Base-by-base conservation (phyloP, 2,888 invertebrate species). In the Strigamia crassipes region DNA sequence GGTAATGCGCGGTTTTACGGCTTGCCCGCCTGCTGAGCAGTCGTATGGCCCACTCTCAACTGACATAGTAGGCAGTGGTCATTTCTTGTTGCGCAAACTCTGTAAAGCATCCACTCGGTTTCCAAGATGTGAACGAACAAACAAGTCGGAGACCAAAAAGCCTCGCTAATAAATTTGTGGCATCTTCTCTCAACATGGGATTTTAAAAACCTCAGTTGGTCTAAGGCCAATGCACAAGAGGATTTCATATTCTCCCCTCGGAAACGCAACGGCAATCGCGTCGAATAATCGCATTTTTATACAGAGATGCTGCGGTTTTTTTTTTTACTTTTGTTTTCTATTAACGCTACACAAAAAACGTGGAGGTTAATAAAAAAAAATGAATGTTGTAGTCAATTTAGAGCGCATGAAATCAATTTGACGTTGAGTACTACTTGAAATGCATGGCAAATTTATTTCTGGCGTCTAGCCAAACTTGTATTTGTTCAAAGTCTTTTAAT, bases 1-100 rank as follows among this genome's bases (percentile, higher is more conserved):
- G 23, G 79, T 79, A 79, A 79, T 79, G 79, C 79, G 23, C 21
- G 42, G 79, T 79, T 79, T 79, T 79, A 79, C 42, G 79, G 79
- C 79, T 41, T 38, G 79, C 5, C 42, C 42, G 79, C 79, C 79
- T 79, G 79, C 79, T 42, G 42, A 56, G 79, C 38, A 79, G 79
- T 15, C 34, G 42, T 23, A 79, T 41, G 42, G 38, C 79, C 38
- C 56, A 56, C 56, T 56, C 56, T 56, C 56, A 18, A 56, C 56
- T 56, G 56, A 56, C 56, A 56, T 56, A 56, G 56, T n/a, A 56
- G 56, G 56, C 56, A 56, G 56, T 18, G 56, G 56, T 56, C 56
- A 56, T 56, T 56, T 56, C 56, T 56, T 56, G 56, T 56, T 21
- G 56, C 56, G 56, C 56, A 56, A 56, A 56, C 56, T 56, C 56